A percentile compares a stretch with the other conserved stretches of the same genome.
Evolutionary conservation across 2,797 vertebrate species (phyloP).

Genomic region (Falco cherrug): DNA sequence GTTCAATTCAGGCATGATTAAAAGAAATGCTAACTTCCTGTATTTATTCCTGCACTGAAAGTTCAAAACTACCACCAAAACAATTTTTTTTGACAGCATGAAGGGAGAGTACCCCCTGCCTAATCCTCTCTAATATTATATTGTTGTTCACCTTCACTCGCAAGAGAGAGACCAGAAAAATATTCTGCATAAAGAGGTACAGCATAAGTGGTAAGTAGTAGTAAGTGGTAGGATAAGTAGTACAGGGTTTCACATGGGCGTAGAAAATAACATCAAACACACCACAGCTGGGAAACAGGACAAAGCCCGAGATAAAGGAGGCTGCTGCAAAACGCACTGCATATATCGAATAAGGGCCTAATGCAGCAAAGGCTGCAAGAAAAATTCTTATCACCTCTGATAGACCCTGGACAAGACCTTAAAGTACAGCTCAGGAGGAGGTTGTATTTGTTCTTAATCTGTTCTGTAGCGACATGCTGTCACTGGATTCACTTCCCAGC

Average conservation of each 20-base stretch:
- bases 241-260: background rate
- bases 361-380: background rate
- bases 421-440: background rate
- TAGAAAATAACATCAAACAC: background rate
- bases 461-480: background rate
- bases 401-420: background rate
- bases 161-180: background rate
- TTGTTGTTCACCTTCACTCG: background rate
- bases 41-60: background rate
- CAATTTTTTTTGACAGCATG: background rate
- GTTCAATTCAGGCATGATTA: background rate
- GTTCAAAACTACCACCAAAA: background rate
- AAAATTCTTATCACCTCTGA: background rate
- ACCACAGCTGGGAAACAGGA: background rate
- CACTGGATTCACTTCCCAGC: background rate
- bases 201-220: too few relatives aligned
- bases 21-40: background rate
- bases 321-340: background rate
- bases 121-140: background rate
- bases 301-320: background rate
- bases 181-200: background rate
- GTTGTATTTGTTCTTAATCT: background rate
- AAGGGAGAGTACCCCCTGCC: background rate
- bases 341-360: background rate
- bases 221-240: background rate